Conservation (phyloP, 2,113 vertebrate genomes). For the Centropus unirufus region DNA sequence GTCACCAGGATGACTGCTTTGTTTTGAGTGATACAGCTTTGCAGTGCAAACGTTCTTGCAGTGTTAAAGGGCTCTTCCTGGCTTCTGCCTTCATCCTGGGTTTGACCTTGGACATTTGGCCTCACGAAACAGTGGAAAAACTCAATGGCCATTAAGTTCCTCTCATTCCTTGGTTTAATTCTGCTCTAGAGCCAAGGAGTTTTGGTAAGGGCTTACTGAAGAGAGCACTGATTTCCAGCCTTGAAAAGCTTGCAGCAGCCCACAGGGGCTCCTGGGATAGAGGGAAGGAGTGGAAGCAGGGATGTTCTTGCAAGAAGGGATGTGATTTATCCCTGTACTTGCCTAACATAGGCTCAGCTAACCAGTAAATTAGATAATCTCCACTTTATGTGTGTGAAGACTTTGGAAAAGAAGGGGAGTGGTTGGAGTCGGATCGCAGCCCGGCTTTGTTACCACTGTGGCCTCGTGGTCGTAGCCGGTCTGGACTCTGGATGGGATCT, state of each 20-base stretch:
- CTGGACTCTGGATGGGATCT: background rate
- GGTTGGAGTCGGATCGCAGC: background rate
- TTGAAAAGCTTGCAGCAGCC: background rate
- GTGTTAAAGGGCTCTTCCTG: background rate
- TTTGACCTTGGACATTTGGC: background rate
- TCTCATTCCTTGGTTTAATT: background rate
- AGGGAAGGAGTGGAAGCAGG: background rate
- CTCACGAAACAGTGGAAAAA: background rate
- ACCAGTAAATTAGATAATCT: background rate
- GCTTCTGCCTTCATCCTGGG: background rate
- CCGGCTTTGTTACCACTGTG: rapidly evolving
- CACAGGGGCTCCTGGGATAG: background rate
- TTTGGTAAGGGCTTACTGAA: background rate
- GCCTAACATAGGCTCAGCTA: background rate
- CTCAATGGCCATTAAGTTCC: background rate
- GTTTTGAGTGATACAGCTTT: background rate
- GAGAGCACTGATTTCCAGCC: background rate
- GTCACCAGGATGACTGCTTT: background rate
- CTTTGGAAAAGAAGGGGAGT: background rate
- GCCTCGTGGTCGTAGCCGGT: rapidly evolving
- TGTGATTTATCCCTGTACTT: background rate
- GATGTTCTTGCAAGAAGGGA: background rate
- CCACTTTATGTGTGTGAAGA: background rate
- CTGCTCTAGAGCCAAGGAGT: background rate
- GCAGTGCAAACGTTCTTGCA: background rate